Base-by-base conservation (phyloP, 2,797 vertebrate genomes). In the Heteromormyrus szaboi region DNA sequence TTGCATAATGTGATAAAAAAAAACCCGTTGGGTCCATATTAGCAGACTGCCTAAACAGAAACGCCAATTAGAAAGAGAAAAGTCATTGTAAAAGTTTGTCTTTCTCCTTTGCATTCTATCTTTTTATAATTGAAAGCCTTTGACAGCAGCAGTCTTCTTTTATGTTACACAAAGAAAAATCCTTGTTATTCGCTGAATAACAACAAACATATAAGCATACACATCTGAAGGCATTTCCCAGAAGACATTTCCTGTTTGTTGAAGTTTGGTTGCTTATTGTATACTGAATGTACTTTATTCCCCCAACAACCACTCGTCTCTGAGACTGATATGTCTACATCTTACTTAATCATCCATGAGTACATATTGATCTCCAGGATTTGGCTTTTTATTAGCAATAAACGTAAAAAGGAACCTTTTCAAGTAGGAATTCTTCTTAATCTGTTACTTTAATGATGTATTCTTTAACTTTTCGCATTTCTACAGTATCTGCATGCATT, bases 111-210 rank as follows among this genome's bases (percentile, higher is more conserved):
- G 76, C 76, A 81, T 81, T 81, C 9, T 81, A 81, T 46, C 41
- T 81, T 81, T 81, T 81, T 81, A 22, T 46, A 81, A 81, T 46
- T 81, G 41, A 81, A 81, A 44, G 76, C 33, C 68, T 81, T 81
- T 81, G 76, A 81, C 41, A 81, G 41, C 76, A 46, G 6, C 76
- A 81, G 41, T 81, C 76, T 81, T 44, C 37, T 81, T 79, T 44
- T 81, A 81, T 81, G 76, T 46, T 37, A 37, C 29, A 81, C 17
- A 81, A 81, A 81, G 76, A 81, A 81, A 46, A 81, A 46, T 81
- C 37, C 37, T 46, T 81, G 76, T 81, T 81, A 81, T 46, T 81
- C 41, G 1, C 41, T 46, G 76, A 81, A 81, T 81, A 81, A 46
- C 76, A 81, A 81, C 76, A 81, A 79, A 81, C 76, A 81, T 44